Evolutionary conservation across 2,888 invertebrate species (phyloP), one percentile per base, ranked within the genome.

Genomic region (Crematogaster levior): DNA sequence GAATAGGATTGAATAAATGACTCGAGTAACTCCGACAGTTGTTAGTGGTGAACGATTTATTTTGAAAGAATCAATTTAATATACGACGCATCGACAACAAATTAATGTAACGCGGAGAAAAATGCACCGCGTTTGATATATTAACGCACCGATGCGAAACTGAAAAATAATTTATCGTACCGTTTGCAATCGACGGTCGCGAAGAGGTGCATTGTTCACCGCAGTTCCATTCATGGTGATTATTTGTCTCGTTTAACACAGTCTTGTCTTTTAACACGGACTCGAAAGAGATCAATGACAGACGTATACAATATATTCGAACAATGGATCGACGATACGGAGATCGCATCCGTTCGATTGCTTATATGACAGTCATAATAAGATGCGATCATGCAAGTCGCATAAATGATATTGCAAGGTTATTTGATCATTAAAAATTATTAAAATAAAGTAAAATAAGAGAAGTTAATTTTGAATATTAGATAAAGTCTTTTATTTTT

Each of bases 241-340:
- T 60, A 83, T 83, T 80, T 73, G 73, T 63, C 75, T 43, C 82
- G 79, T 88, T 88, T 73, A 77, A 81, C 72, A 73, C 75, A 81
- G 77, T 84, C 88, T 88, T 81, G 83, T 66, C 74, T 73, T 75
- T 61, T 56, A 51, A 43, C 60, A 61, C 65, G 53, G 79, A 70
- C 79, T 65, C 66, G 63, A 79, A 56, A 80, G 87, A 82, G 81
- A 88, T 84, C 87, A 83, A 81, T 81, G 88, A 84, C 86, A 83
- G 83, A 88, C 86, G 82, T 88, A 66, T 72, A 81, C 82, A 86
- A 75, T 72, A 83, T 66, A 66, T 72, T 82, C 77, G 86, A 87
- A 88, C 87, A 87, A 87, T 87, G 34, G 81, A 75, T 70, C 65
- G 68, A 72, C 81, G 82, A 72, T 53, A 65, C 61, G 43, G 53